These are phyloP conservation scores for Apteryx mantelli DNA, from an alignment of 2,113 vertebrate species.

Conservation along the genomic window DNA sequence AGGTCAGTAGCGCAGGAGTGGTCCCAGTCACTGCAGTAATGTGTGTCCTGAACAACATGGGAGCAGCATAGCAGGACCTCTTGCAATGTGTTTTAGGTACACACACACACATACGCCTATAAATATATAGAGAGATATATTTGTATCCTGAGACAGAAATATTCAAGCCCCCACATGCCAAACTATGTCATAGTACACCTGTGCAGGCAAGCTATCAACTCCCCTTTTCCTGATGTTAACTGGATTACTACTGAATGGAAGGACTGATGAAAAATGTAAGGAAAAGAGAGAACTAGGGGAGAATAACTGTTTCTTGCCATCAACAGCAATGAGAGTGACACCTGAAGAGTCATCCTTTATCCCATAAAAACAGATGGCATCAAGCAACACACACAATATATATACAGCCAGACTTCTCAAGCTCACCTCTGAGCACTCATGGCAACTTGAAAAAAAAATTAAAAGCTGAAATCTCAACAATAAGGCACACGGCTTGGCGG, in stretches of 20 bases:
- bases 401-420: not conserved
- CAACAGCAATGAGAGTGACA: not conserved
- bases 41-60: not conserved
- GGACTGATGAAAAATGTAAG: not conserved
- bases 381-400: not conserved
- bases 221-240: not conserved
- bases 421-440: slow-evolving; percentile 20
- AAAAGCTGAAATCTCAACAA: slow-evolving; percentile 26
- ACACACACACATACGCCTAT: not conserved
- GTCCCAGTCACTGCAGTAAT: not conserved
- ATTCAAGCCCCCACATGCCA: not conserved
- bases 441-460: slow-evolving; percentile 21
- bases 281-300: not conserved
- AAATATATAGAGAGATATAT: not conserved
- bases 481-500: not conserved
- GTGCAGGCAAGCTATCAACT: not conserved
- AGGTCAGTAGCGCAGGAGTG: not conserved
- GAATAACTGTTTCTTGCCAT: not conserved
- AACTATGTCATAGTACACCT: not conserved
- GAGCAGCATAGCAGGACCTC: not conserved
- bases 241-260: not conserved
- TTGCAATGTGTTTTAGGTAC: not conserved
- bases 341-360: not conserved
- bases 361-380: not conserved
- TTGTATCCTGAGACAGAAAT: not conserved